These are phyloP conservation scores for Vanessa atalanta DNA, from an alignment of 1,140 invertebrate species.

Conservation along the genomic window DNA sequence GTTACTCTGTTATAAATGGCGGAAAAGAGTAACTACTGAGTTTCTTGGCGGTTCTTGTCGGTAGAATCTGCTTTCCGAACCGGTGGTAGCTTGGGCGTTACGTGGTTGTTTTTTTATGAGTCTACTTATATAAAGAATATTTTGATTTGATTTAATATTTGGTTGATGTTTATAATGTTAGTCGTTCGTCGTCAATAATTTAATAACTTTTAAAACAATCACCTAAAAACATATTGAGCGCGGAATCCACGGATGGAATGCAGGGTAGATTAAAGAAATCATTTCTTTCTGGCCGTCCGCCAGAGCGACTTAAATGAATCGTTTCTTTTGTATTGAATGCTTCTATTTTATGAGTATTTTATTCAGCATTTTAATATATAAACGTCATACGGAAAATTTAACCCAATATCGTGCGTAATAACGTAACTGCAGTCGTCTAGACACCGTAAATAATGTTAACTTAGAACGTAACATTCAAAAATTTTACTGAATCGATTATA, in stretches of 20 bases:
- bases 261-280: neutral
- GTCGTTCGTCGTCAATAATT: neutral
- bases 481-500: neutral
- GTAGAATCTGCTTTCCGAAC: too few species aligned
- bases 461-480: neutral
- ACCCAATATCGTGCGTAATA: neutral
- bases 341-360: neutral
- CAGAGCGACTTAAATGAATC: neutral
- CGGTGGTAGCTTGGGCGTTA: too few species aligned
- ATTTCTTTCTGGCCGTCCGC: neutral
- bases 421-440: slow-evolving; percentile 22
- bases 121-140: too few species aligned
- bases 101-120: too few species aligned
- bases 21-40: too few species aligned
- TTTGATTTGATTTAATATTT: neutral
- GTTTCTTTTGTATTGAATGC: neutral
- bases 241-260: neutral
- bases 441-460: slow-evolving; percentile 23
- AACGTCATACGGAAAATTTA: slow-evolving; percentile 7
- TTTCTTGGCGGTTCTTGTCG: too few species aligned
- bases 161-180: neutral
- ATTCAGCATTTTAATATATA: neutral
- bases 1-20: too few species aligned
- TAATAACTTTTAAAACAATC: neutral
- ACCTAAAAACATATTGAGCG: neutral